Evolutionary conservation across 2,888 invertebrate genomes (phyloP), one percentile per base, ranked within the genome.

Genomic region (Trichogramma evanescens): DNA sequence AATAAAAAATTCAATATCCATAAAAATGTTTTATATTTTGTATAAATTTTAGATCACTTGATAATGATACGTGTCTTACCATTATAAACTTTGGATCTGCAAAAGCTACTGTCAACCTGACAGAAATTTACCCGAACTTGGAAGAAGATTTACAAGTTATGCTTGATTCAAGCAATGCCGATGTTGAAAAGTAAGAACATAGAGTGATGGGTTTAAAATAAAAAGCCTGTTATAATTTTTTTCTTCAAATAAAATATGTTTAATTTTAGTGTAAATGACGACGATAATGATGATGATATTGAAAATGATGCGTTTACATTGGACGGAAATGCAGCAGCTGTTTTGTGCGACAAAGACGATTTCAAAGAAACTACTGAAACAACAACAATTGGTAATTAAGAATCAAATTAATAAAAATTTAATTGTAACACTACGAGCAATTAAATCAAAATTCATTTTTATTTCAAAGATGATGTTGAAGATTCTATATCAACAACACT

Each of bases 11-110:
- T 42, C n/a, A 3, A 45, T 43, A n/a, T 42, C 38, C 40, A 45
- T 13, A 44, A 49, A 8, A 49, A 46, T 8, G 38, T 51, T 44
- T 9, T 41, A 38, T 52, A 55, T 57, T 56, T 46, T 6, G 5
- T n/a, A 10, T 48, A 46, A 45, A 26, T 62, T 42, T 6, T 49
- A 74, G 74, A 53, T 69, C 56, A 4, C 56, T 74, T 40, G 52
- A 66, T 9, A 58, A 63, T 55, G 38, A 69, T 59, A 66, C 72
- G 4, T 73, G 72, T 39, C 53, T 74, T 6, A 60, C 68, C 9
- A 58, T 69, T 5, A 61, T 74, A 4, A 74, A 74, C 56, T 64
- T 74, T 48, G 68, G 66, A 39, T 5, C 66, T 4, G 61, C 55
- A 1, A 56, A 53, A 41, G 65, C 70, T 56, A 63, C 13, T 41